Percentiles rank a stretch among this genome's conserved stretches.
phyloP scores from a whole-genome alignment of 2,113 vertebrate species.

The Delphinus delphis region DNA sequence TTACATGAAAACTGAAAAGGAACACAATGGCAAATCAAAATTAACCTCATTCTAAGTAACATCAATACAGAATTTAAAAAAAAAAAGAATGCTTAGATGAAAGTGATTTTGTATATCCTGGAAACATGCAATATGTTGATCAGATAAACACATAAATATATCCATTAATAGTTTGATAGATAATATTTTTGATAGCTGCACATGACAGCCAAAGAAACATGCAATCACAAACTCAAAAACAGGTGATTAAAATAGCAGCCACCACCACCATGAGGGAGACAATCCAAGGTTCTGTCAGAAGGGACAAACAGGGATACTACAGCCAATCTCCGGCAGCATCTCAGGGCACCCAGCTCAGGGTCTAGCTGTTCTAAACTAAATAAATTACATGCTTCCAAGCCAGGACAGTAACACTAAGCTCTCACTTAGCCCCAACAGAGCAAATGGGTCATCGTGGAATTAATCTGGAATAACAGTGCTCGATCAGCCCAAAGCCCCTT shows the following conservation, averaged over 20 bases:
- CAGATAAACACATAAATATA: background rate
- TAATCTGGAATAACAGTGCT: background rate
- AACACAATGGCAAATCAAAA: constrained; percentile 41
- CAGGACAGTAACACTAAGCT: background rate
- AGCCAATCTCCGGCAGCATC: constrained; percentile 4
- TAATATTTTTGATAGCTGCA: constrained; percentile 34
- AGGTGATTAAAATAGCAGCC: constrained; percentile 61
- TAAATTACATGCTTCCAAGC: constrained; percentile 25
- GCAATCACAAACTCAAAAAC: constrained; percentile 44
- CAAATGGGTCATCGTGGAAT: background rate
- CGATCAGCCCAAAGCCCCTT: background rate
- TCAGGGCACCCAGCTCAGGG: background rate
- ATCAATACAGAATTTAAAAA: constrained; percentile 26
- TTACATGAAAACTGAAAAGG: constrained; percentile 24
- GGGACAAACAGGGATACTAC: background rate
- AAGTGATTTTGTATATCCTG: background rate
- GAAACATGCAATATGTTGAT: background rate
- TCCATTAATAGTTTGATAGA: background rate
- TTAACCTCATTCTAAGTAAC: background rate
- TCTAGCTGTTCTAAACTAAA: constrained; percentile 57
- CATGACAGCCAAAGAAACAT: background rate
- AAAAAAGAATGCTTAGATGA: background rate
- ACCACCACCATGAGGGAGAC: background rate
- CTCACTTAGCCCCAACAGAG: background rate
- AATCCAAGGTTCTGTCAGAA: constrained; percentile 58